These are phyloP conservation scores for Eutolmus rufibarbis DNA, from an alignment of 2,888 invertebrate species.

Conservation along the genomic window DNA sequence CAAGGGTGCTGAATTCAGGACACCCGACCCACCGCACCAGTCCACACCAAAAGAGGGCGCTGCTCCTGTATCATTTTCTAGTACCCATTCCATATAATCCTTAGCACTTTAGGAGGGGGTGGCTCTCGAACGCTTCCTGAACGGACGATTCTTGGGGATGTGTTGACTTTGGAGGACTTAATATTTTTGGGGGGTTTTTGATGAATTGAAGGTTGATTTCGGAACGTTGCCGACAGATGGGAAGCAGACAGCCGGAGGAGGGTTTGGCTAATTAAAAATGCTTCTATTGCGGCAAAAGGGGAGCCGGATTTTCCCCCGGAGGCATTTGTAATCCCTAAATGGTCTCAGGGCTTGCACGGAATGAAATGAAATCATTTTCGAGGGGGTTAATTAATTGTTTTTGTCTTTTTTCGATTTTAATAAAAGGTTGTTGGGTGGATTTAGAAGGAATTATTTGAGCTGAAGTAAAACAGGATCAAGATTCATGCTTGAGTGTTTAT, in stretches of 20 bases:
- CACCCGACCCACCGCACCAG: neutral
- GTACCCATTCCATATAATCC: neutral
- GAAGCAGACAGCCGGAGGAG: neutral
- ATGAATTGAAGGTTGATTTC: neutral
- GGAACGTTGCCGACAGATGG: neutral
- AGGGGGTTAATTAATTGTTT: neutral
- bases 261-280: neutral
- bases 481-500: neutral
- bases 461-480: neutral
- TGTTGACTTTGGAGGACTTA: slow-evolving; percentile 4
- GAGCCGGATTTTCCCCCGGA: neutral
- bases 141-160: neutral
- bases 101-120: neutral
- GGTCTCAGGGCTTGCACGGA: neutral
- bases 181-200: neutral
- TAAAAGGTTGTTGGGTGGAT: neutral
- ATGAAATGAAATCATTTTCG: neutral
- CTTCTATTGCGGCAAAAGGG: neutral
- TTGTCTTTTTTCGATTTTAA: neutral
- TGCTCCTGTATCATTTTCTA: neutral
- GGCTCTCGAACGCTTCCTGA: neutral
- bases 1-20: slow-evolving; percentile 20
- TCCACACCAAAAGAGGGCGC: neutral
- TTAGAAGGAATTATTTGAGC: neutral
- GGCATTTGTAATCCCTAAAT: neutral